Evolutionary conservation across 1,140 invertebrate genomes (phyloP), one percentile per base, ranked within the genome.

Genomic region (Lordiphosa mommai): DNA sequence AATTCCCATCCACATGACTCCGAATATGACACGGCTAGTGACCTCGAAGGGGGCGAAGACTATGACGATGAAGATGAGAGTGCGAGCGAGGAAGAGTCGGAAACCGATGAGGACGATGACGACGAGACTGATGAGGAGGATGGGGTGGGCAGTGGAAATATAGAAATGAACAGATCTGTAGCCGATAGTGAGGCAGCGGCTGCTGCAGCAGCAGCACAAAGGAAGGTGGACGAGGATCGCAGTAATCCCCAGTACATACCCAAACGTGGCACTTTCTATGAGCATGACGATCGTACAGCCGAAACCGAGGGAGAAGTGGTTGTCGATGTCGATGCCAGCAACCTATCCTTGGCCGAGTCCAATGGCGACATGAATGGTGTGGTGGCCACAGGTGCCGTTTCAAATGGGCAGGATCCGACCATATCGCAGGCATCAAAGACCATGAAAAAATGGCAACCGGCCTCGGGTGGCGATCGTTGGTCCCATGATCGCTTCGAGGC

Each of bases 231-330:
- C 89, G 96, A 99, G 88, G 97, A 99, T 88, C 92, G 95, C 61
- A 94, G 96, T 76, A 98, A 99, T 91, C 97, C 97, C 3, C 97
- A 98, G 70, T 99, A 98, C 88, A 98, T 99, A 80, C 98, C 98
- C 0, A 97, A 98, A 89, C 93, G 94, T 61, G 98, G 98, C 10
- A 96, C 96, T 2, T 99, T 99, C 89, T 99, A 98, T 84, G 97
- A 99, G 76, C 97, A 99, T 87, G 97, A 99, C 89, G 96, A 97
- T 85, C 90, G 96, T 67, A 95, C 94, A n/a, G 92, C 92, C 12
- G 94, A 94, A 13, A 60, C 92, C 8, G 94, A 77, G 10, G 93
- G 64, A 4, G 65, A 61, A 1, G 55, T 41, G 0, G 63, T 57
- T 4, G 47, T 38, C 1, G 67, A 72, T 12, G 41, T 51, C 4